These are phyloP conservation scores for Nycticebus coucang DNA, from an alignment of 2,113 vertebrate species.

Conservation along the genomic window DNA sequence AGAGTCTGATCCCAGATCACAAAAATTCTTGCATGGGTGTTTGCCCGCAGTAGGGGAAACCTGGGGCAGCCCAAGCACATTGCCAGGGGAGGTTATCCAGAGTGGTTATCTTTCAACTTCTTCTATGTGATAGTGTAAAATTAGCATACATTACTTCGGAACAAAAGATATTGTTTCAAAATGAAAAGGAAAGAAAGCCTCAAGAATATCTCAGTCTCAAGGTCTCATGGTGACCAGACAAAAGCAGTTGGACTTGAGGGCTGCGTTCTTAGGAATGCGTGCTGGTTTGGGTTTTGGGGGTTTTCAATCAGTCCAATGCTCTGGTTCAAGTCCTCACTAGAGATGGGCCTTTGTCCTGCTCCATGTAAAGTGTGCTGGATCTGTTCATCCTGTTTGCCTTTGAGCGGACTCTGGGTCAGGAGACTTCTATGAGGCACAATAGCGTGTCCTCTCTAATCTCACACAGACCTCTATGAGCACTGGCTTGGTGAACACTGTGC, in stretches of 20 bases:
- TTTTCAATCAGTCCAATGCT: background rate
- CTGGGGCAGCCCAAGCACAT: background rate
- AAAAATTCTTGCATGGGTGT: background rate
- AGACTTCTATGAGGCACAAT: background rate
- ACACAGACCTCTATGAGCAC: constrained; percentile 74
- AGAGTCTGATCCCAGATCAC: background rate
- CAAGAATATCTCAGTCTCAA: background rate
- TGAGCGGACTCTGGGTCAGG: constrained; percentile 57
- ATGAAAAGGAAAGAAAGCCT: background rate
- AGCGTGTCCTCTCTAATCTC: background rate
- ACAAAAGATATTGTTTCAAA: background rate
- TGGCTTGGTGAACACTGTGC: constrained; percentile 77
- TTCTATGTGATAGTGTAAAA: background rate
- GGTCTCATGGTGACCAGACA: background rate
- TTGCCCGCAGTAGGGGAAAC: background rate
- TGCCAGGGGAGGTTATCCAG: background rate
- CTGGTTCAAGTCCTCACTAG: background rate
- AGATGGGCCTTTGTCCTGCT: background rate
- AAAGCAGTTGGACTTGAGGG: background rate
- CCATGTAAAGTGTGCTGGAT: background rate
- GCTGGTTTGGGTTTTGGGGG: background rate
- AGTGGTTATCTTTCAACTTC: background rate
- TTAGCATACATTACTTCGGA: background rate
- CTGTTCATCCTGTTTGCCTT: constrained; percentile 15
- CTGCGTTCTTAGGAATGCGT: background rate